These are phyloP conservation scores for Neotoxoptera formosana DNA, from an alignment of 1,140 invertebrate species.

Conservation along the genomic window DNA sequence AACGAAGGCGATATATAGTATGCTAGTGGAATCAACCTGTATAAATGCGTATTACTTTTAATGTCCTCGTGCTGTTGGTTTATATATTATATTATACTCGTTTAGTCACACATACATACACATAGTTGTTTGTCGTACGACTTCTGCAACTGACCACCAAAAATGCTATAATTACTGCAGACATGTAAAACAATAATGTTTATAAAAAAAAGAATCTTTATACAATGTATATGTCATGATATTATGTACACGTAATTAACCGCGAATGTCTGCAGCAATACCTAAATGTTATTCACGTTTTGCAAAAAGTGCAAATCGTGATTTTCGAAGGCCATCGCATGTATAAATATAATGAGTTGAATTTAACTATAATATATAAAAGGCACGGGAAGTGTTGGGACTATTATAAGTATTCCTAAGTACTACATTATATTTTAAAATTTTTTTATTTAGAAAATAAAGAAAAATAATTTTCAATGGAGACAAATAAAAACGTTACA, in stretches of 20 bases:
- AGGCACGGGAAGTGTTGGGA: not conserved
- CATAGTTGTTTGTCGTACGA: not conserved
- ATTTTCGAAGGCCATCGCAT: not conserved
- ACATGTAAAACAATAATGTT: not conserved
- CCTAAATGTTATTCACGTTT: not conserved
- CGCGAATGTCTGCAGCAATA: not conserved
- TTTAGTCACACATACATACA: not conserved
- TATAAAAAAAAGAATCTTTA: not conserved
- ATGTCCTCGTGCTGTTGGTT: not conserved
- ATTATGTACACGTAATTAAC: not conserved
- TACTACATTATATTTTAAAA: not conserved
- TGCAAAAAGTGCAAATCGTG: not conserved
- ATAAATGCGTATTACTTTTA: not conserved
- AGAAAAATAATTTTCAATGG: not conserved
- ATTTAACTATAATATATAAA: not conserved
- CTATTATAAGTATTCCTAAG: too few relatives aligned
- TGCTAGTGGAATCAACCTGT: not conserved
- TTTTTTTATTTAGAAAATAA: not conserved
- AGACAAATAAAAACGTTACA: not conserved
- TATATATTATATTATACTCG: not conserved
- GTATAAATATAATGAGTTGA: not conserved
- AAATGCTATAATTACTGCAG: slow-evolving; percentile 1
- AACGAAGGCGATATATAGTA: not conserved
- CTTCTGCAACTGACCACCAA: not conserved
- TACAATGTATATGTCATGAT: too few relatives aligned